These are phyloP conservation scores for Sitobion miscanthi DNA, from an alignment of 1,140 invertebrate species.

Conservation along the genomic window DNA sequence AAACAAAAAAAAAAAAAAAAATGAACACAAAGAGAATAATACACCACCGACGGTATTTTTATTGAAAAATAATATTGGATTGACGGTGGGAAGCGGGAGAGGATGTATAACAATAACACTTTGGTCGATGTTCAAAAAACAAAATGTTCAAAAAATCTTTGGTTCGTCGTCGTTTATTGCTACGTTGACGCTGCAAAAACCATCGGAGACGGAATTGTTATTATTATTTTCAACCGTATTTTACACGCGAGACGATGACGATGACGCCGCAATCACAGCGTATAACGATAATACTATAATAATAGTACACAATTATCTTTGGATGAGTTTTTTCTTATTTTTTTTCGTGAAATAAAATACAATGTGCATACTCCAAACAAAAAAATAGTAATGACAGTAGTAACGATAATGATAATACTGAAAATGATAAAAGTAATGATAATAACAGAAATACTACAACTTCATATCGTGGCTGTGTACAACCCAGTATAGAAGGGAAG, in stretches of 20 bases:
- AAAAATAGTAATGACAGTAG: background rate
- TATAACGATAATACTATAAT: background rate
- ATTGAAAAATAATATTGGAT: slow-evolving; percentile 38
- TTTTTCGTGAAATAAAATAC: background rate
- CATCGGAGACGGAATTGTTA: background rate
- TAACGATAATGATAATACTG: background rate
- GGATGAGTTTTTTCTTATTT: background rate
- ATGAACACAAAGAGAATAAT: slow-evolving; percentile 27
- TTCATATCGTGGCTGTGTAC: background rate
- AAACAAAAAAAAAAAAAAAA: background rate
- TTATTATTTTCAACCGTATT: background rate
- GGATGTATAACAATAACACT: slow-evolving; percentile 11
- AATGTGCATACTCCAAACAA: background rate
- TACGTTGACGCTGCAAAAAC: background rate
- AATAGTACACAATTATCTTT: background rate
- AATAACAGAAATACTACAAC: background rate
- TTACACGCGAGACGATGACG: background rate
- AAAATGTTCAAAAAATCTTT: background rate
- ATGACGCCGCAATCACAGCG: background rate
- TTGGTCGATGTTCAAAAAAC: slow-evolving; percentile 23
- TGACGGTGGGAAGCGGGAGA: background rate
- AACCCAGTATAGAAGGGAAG: background rate
- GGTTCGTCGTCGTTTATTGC: background rate
- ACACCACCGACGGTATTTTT: background rate
- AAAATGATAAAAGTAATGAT: background rate